Percentiles rank a stretch among this genome's conserved stretches.
Evolutionary conservation across 2,888 invertebrate genomes (phyloP).

Genomic region (Micropterix aruncella): DNA sequence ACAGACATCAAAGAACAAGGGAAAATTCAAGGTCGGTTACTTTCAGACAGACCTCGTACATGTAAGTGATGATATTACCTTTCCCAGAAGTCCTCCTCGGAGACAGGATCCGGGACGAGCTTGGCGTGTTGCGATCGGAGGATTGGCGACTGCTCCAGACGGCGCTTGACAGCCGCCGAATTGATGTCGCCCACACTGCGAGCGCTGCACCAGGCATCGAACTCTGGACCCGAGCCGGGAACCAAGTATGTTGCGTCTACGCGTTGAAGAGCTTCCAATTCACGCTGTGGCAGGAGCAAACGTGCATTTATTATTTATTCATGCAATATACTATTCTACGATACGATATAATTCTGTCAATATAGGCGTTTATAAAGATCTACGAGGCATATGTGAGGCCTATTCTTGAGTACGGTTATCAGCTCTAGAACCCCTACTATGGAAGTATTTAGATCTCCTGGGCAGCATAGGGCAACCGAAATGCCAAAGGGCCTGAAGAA

Average conservation of each 20-base stretch:
- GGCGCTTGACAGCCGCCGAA: constrained; percentile 17
- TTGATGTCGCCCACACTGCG: constrained; percentile 18
- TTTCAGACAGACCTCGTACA: not conserved
- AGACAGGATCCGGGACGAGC: constrained; percentile 57
- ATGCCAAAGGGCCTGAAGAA: no score
- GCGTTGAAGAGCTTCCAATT: constrained; percentile 54
- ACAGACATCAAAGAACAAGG: no score
- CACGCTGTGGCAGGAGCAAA: constrained; percentile 34
- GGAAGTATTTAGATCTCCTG: no score
- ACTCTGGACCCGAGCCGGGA: constrained; percentile 43
- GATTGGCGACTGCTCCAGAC: constrained; percentile 26
- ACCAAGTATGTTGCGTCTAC: constrained; percentile 60
- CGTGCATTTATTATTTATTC: constrained; percentile 1
- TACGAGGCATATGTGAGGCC: no score
- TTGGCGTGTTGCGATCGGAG: constrained; percentile 46
- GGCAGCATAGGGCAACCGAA: no score
- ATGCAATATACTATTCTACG: no score
- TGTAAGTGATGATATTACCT: constrained; percentile 35
- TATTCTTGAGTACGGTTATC: no score
- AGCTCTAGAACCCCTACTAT: no score
- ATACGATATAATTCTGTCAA: no score
- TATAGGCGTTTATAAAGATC: no score
- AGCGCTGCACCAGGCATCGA: constrained; percentile 27
- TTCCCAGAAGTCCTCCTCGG: constrained; percentile 68
- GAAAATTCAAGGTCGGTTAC: no score